Evolutionary conservation across 2,888 invertebrate genomes (phyloP).

Genomic region (Noctua fimbriata): DNA sequence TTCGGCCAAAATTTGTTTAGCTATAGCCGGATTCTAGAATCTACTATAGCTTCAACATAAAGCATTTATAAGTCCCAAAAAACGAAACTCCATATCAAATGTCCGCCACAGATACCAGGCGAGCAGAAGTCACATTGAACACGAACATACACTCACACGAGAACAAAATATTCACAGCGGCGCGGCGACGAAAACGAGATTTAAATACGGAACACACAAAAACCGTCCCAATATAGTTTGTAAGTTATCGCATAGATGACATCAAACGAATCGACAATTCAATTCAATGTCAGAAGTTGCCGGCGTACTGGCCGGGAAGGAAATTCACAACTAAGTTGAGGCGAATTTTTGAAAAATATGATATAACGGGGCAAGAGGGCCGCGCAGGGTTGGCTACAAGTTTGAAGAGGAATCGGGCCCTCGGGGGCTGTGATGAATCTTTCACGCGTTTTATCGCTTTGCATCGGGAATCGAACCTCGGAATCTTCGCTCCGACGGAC

Average conservation of each 20-base stretch:
- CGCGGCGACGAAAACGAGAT: slow-evolving; percentile 53
- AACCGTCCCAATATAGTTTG: slow-evolving; percentile 59
- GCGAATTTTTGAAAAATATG: slow-evolving; percentile 88
- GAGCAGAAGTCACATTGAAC: slow-evolving; percentile 37
- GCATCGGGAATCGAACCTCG: slow-evolving; percentile 85
- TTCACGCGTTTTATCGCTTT: slow-evolving; percentile 88
- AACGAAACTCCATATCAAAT: slow-evolving; percentile 14
- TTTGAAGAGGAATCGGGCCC: slow-evolving; percentile 87
- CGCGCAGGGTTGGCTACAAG: slow-evolving; percentile 82
- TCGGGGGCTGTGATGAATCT: slow-evolving; percentile 88
- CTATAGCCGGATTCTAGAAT: neutral
- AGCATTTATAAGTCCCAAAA: slow-evolving; percentile 8
- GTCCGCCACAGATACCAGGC: slow-evolving; percentile 33
- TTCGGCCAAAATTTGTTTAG: neutral
- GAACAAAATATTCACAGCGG: slow-evolving; percentile 49
- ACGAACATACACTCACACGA: slow-evolving; percentile 14
- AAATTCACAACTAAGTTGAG: slow-evolving; percentile 79
- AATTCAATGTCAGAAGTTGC: slow-evolving; percentile 81
- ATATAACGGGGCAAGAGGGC: slow-evolving; percentile 81
- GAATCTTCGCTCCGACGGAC: slow-evolving; percentile 72
- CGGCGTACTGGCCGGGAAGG: slow-evolving; percentile 72
- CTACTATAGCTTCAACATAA: neutral
- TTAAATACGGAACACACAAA: slow-evolving; percentile 58
- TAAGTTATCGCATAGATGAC: slow-evolving; percentile 69
- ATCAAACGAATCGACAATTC: slow-evolving; percentile 76